phyloP scores from a whole-genome alignment of 2,888 invertebrate genomes.

The Drosophila aldrichi region DNA sequence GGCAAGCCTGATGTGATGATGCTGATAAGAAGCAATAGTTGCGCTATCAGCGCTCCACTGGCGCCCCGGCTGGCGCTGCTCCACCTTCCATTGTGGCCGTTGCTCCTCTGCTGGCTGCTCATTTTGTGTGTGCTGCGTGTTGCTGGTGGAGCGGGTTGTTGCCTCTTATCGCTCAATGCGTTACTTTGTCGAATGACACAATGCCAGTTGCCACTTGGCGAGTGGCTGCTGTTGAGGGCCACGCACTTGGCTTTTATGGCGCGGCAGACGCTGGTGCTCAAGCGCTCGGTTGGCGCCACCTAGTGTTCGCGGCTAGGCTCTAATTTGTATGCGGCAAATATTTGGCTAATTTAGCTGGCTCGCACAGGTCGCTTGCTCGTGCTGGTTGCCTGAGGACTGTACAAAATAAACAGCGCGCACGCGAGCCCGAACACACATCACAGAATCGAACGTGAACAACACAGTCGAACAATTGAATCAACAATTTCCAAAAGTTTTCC shows the following conservation, averaged over 20 bases:
- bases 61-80: conserved; percentile 25
- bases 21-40: conserved; percentile 78
- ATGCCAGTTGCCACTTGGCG: conserved; percentile 25
- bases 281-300: conserved; percentile 10
- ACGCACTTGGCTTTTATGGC: conserved; percentile 65
- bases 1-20: conserved; percentile 78
- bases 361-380: conserved; percentile 15
- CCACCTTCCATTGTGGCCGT: conserved; percentile 3
- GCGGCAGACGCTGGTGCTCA: conserved; percentile 40
- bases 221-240: conserved; percentile 61
- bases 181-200: conserved; percentile 57
- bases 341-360: conserved; percentile 3
- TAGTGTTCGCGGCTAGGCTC: conserved; percentile 1
- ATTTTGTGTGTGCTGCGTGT: conserved; percentile 57
- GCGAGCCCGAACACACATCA: conserved; percentile 20
- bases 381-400: conserved; percentile 17
- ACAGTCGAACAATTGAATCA: conserved; percentile 10
- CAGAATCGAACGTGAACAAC: conserved; percentile 18
- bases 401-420: conserved; percentile 40
- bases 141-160: conserved; percentile 48
- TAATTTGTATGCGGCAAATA: conserved; percentile 23
- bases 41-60: conserved; percentile 59
- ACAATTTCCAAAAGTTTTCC: conserved; percentile 22
- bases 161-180: conserved; percentile 53
- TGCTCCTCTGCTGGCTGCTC: conserved; percentile 42